phyloP scores from a whole-genome alignment of 2,797 vertebrate species.

The Emys orbicularis region DNA sequence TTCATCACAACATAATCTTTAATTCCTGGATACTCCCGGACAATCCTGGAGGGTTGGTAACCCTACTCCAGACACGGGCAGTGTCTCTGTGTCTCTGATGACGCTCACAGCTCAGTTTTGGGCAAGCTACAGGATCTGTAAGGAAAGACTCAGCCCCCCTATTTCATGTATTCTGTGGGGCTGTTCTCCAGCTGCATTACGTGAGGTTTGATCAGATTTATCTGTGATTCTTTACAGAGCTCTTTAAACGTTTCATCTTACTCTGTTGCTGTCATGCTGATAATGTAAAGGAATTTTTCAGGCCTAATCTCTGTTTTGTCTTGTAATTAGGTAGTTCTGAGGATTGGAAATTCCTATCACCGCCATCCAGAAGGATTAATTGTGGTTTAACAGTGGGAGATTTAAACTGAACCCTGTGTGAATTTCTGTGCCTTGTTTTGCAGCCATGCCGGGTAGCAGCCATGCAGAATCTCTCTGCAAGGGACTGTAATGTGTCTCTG shows the following conservation, averaged over 20 bases:
- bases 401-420: neutral
- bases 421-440: neutral
- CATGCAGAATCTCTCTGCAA: neutral
- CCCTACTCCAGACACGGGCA: neutral
- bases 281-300: neutral
- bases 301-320: neutral
- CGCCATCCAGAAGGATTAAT: neutral
- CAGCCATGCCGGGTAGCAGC: rapidly evolving
- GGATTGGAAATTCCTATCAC: neutral
- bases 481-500: neutral
- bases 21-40: no score
- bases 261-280: rapidly evolving
- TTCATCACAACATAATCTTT: no score
- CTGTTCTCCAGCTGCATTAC: neutral
- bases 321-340: slow-evolving; percentile 33
- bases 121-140: neutral
- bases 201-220: neutral
- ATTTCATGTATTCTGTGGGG: neutral
- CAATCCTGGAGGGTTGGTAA: no score
- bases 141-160: neutral
- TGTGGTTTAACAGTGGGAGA: neutral
- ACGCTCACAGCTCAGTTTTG: rapidly evolving
- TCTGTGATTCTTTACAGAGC: neutral
- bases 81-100: neutral
- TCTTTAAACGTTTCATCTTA: neutral